phyloP scores from a whole-genome alignment of 2,113 vertebrate species.

The Microtus ochrogaster region DNA sequence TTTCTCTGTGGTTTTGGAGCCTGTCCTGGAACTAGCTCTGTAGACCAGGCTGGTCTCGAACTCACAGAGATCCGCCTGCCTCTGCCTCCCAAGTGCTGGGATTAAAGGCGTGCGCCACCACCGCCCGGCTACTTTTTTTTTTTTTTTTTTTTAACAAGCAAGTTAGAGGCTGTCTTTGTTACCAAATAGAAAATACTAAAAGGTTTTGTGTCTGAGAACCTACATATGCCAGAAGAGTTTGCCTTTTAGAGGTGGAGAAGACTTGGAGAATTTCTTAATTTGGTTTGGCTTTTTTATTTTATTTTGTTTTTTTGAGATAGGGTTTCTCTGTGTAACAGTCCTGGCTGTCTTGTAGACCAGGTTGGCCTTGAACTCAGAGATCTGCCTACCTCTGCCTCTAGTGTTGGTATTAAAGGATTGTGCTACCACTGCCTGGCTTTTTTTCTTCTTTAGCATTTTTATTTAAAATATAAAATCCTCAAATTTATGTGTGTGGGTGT shows the following conservation, averaged over 20 bases:
- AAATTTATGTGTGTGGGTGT: neutral
- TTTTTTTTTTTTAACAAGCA: slow-evolving; percentile 27
- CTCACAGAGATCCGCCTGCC: no score
- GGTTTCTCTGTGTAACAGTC: neutral
- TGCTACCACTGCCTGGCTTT: neutral
- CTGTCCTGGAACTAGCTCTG: no score
- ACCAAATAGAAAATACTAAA: neutral
- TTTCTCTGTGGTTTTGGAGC: no score
- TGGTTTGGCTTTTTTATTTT: neutral
- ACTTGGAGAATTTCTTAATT: neutral
- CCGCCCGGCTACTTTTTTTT: no score
- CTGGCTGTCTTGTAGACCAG: no score
- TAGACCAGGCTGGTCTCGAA: no score
- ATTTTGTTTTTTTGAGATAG: neutral
- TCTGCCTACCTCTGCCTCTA: neutral
- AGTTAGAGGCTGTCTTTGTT: slow-evolving; percentile 27
- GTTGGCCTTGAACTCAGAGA: neutral
- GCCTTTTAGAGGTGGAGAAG: neutral
- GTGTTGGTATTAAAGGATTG: no score
- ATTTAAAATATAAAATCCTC: neutral
- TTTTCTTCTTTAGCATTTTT: neutral
- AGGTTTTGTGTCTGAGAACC: slow-evolving; percentile 20
- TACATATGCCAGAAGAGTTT: slow-evolving; percentile 3
- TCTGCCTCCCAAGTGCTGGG: no score
- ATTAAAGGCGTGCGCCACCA: no score